Percentiles rank a stretch among this genome's conserved stretches.
Conservation (phyloP, 2,113 vertebrate genomes). For the Cepphus grylle region DNA sequence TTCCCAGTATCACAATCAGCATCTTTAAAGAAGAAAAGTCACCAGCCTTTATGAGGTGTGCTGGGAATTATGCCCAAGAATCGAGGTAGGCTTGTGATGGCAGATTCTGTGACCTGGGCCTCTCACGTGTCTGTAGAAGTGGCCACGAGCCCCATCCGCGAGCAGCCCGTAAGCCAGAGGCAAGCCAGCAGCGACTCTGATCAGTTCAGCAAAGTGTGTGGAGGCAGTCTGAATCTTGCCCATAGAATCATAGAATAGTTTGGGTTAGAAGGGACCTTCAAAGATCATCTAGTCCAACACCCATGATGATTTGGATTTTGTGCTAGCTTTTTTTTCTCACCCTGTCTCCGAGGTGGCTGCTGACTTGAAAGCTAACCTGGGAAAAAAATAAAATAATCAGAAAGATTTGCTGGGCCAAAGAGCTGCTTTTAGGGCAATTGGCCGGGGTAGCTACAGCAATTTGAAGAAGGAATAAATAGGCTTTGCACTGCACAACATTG, state of each 20-base stretch:
- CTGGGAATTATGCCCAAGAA: neutral
- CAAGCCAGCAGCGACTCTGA: fast-evolving
- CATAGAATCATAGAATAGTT: neutral
- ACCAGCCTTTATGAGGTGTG: neutral
- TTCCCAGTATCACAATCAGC: neutral
- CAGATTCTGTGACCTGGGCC: neutral
- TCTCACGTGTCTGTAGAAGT: neutral
- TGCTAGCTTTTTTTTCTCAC: neutral
- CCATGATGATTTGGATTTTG: neutral
- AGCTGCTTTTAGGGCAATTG: neutral
- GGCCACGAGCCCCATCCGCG: fast-evolving
- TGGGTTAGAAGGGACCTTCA: neutral
- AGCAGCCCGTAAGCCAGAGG: neutral
- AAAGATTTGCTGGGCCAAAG: neutral
- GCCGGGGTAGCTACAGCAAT: neutral
- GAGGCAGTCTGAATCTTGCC: neutral
- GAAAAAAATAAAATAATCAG: neutral
- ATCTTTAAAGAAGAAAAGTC: neutral
- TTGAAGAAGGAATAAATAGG: neutral
- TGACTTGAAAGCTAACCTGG: neutral
- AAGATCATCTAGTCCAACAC: neutral
- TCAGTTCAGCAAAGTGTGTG: neutral
- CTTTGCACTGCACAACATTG: neutral
- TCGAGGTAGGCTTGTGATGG: neutral
- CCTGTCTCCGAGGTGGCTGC: neutral